These are phyloP conservation scores for Xanthorhoe spadicearia DNA, from an alignment of 2,888 invertebrate genomes.

Conservation along the genomic window DNA sequence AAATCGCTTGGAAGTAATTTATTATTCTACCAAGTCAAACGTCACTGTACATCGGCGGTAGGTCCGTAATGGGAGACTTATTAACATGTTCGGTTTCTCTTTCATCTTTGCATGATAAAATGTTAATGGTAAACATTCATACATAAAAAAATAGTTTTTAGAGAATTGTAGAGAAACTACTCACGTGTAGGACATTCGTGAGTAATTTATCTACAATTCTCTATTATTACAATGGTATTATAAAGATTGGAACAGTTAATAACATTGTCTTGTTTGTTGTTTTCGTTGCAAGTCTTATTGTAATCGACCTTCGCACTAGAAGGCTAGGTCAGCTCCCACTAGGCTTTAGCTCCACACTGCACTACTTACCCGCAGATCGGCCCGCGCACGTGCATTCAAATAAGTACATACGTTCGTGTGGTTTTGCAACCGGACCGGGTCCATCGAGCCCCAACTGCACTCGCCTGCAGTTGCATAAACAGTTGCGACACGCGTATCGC, in stretches of 20 bases:
- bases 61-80: neutral
- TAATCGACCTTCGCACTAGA: conserved; percentile 17
- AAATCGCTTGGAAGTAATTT: conserved; percentile 69
- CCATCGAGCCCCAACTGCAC: conserved; percentile 76
- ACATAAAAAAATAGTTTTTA: neutral
- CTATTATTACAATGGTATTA: too few species aligned
- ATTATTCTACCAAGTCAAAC: conserved; percentile 59
- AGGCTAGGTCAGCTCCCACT: conserved; percentile 15
- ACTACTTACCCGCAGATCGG: conserved; percentile 26
- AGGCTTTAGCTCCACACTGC: neutral
- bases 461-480: conserved; percentile 81
- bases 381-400: conserved; percentile 59
- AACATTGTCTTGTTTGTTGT: neutral
- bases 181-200: too few species aligned
- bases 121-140: neutral
- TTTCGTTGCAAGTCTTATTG: neutral
- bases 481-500: conserved; percentile 78
- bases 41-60: conserved; percentile 62
- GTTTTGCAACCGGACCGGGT: conserved; percentile 73
- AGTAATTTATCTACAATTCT: too few species aligned
- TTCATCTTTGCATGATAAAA: neutral
- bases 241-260: neutral
- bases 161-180: neutral
- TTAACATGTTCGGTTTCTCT: neutral
- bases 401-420: conserved; percentile 50